Percentiles rank a stretch among this genome's conserved stretches.
Conservation (phyloP, 2,888 invertebrate genomes). For the Hypena proboscidalis region DNA sequence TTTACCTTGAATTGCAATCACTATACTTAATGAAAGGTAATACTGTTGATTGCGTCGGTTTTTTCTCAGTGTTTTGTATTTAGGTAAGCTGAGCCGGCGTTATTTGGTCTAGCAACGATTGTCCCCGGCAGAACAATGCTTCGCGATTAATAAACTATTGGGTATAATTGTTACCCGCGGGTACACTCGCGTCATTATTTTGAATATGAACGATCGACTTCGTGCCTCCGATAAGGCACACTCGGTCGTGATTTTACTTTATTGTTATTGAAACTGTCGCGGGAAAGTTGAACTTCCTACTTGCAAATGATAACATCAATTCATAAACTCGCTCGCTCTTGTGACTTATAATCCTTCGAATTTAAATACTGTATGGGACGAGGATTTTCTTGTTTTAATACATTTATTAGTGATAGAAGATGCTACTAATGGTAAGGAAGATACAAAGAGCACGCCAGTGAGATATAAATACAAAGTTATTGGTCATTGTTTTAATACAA, state of each 20-base stretch:
- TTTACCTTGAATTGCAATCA: slow-evolving; percentile 50
- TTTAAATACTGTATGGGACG: neutral
- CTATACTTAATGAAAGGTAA: slow-evolving; percentile 57
- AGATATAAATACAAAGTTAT: slow-evolving; percentile 76
- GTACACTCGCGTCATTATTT: slow-evolving; percentile 71
- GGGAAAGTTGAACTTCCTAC: slow-evolving; percentile 64
- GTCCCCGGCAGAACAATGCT: slow-evolving; percentile 78
- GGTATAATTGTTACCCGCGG: slow-evolving; percentile 67
- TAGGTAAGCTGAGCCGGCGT: slow-evolving; percentile 66
- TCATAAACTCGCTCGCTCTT: slow-evolving; percentile 15
- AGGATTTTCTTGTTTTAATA: slow-evolving; percentile 16
- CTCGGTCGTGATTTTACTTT: slow-evolving; percentile 57
- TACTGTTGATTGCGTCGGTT: slow-evolving; percentile 52
- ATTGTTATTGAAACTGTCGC: slow-evolving; percentile 69
- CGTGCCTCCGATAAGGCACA: slow-evolving; percentile 79
- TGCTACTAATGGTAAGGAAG: slow-evolving; percentile 45
- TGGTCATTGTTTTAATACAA: slow-evolving; percentile 80
- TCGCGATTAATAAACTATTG: slow-evolving; percentile 80
- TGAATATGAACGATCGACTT: slow-evolving; percentile 77
- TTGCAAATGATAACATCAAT: slow-evolving; percentile 51
- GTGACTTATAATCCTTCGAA: neutral
- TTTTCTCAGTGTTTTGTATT: slow-evolving; percentile 64
- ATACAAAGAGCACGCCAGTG: slow-evolving; percentile 60
- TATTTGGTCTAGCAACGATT: slow-evolving; percentile 83
- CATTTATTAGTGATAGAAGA: slow-evolving; percentile 23